Percentiles rank a stretch among this genome's conserved stretches.
These are phyloP conservation scores for Chaunax sp. DNA, from an alignment of 2,797 vertebrate species.

Conservation along the genomic window DNA sequence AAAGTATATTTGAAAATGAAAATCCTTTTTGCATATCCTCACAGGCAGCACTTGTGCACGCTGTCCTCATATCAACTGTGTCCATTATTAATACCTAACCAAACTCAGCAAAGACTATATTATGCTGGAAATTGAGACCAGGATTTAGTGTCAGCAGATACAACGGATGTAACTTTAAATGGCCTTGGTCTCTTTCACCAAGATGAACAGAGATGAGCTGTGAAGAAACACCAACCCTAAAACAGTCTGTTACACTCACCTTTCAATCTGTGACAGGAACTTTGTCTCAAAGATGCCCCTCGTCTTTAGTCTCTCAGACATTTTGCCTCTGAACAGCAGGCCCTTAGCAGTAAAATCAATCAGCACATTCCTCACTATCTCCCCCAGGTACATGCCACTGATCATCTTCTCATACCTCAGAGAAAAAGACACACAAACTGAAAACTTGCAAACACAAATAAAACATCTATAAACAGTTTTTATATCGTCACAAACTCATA, in stretches of 20 bases:
- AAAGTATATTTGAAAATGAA: too few species aligned
- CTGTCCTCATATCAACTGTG: too few species aligned
- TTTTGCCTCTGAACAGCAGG: slow-evolving; percentile 91
- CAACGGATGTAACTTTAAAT: neutral
- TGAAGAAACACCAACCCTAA: neutral
- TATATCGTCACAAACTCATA: neutral
- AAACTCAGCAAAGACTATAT: too few species aligned
- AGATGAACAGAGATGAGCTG: neutral
- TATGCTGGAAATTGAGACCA: too few species aligned
- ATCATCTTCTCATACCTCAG: slow-evolving; percentile 97
- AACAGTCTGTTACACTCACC: slow-evolving; percentile 77
- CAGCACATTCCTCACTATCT: slow-evolving; percentile 92
- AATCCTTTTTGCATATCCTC: too few species aligned
- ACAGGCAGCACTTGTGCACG: too few species aligned
- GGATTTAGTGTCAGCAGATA: neutral
- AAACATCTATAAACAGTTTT: neutral
- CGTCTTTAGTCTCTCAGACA: slow-evolving; percentile 94
- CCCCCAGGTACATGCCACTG: slow-evolving; percentile 97
- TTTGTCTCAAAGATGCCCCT: slow-evolving; percentile 96
- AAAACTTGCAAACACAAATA: neutral
- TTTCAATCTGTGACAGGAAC: slow-evolving; percentile 97
- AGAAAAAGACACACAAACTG: slow-evolving; percentile 14
- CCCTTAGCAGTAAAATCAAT: slow-evolving; percentile 92
- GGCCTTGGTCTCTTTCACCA: neutral
- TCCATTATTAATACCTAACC: too few species aligned